A percentile compares a stretch with the other conserved stretches of the same genome.
phyloP scores from a whole-genome alignment of 2,888 invertebrate genomes.

The Cataglyphis cursor region DNA sequence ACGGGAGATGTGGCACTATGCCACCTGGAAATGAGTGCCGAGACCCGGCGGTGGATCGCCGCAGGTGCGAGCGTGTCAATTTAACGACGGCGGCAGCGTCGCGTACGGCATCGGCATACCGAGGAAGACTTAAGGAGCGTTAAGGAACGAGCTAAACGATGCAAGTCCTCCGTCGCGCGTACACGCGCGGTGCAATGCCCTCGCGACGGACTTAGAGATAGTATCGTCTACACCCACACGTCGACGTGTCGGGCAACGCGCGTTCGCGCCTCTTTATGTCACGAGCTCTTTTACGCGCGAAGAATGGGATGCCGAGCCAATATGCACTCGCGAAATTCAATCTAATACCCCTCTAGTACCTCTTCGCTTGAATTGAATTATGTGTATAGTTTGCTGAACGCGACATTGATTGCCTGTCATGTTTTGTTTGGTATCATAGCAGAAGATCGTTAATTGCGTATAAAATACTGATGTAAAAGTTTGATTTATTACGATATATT shows the following conservation, averaged over 20 bases:
- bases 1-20: slow-evolving; percentile 29
- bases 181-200: slow-evolving; percentile 72
- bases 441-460: neutral
- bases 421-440: neutral
- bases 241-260: slow-evolving; percentile 14
- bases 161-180: slow-evolving; percentile 65
- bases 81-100: slow-evolving; percentile 56
- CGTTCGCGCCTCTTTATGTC: slow-evolving; percentile 64
- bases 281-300: slow-evolving; percentile 49
- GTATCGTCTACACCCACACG: slow-evolving; percentile 79
- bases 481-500: neutral
- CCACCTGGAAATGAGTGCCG: slow-evolving; percentile 51
- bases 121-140: slow-evolving; percentile 64
- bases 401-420: neutral
- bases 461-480: neutral
- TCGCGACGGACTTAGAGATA: slow-evolving; percentile 70
- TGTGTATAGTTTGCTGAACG: neutral
- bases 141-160: slow-evolving; percentile 70
- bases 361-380: neutral
- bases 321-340: slow-evolving; percentile 8
- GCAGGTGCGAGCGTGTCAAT: slow-evolving; percentile 72
- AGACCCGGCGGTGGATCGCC: slow-evolving; percentile 42
- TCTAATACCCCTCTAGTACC: no score
- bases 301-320: slow-evolving; percentile 8
- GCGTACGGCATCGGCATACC: slow-evolving; percentile 72